Evolutionary conservation across 2,888 invertebrate genomes (phyloP), one percentile per base, ranked within the genome.

Genomic region (Ophion ventricosus): DNA sequence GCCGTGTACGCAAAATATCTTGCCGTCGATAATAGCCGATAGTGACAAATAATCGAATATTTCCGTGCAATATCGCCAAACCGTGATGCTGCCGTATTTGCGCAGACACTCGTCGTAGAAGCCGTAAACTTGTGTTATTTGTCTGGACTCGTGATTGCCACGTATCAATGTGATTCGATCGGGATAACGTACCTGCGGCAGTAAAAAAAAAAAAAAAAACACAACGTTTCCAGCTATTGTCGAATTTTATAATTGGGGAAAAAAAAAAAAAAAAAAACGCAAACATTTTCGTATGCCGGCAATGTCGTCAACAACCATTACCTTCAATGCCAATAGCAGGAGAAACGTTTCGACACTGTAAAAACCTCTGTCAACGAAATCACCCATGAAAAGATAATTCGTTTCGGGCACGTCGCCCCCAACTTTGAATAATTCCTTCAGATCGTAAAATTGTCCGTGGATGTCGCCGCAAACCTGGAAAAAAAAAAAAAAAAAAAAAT

Each of bases 51-150:
- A 99, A 94, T 99, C 99, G 93, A 99, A 99, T 89, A 99, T 99
- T 94, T 99, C 99, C 86, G 99, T 99, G 94, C 99, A 99, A 93
- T 99, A 99, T 91, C 99, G 96, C 99, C 99, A 99, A 3, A 99
- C 99, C 85, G 98, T 98, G 83, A 99, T 97, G 80, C 98, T 98
- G 66, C 99, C 99, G 94, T 99, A 99, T 95, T 99, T 99, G 87
- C 99, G 96, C 88, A 99, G 95, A 93, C 99, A 99, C 94, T 99
- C 99, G 93, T 99, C 99, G 93, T 99, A 99, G 94, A 99, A 99
- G 8, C 99, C 99, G 93, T 99, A 99, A 7, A 99, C 99, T 95
- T 99, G 99, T 85, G 99, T 99, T 86, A 99, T 99, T 94, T 99
- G 99, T 90, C 99, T 95, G 85, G 99, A 99, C 94, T 99, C 99